A percentile compares a stretch with the other conserved stretches of the same genome.
Evolutionary conservation across 1,140 invertebrate species (phyloP).

Genomic region (Drosophila ercepeae): DNA sequence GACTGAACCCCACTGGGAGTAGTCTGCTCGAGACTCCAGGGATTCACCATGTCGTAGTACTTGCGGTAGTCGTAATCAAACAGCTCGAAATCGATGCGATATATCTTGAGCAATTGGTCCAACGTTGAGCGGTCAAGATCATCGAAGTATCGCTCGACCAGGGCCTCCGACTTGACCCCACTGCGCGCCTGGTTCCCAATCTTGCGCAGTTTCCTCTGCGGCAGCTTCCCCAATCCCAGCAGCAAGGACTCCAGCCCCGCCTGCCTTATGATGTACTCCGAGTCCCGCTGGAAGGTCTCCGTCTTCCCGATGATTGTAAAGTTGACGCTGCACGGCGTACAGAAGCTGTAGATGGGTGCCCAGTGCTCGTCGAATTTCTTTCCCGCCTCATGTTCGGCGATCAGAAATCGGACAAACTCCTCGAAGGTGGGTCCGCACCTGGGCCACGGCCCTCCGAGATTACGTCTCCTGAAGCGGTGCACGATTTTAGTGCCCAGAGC

Average conservation of each 20-base stretch:
- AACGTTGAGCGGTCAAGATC: conserved; percentile 86
- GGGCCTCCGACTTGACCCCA: conserved; percentile 84
- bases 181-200: conserved; percentile 85
- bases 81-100: conserved; percentile 90
- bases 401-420: conserved; percentile 88
- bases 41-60: conserved; percentile 85
- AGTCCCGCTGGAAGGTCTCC: conserved; percentile 89
- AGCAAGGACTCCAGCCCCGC: conserved; percentile 86
- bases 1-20: conserved; percentile 24
- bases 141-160: conserved; percentile 87
- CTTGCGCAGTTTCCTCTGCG: conserved; percentile 84
- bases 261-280: conserved; percentile 87
- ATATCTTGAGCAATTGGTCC: conserved; percentile 88
- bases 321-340: conserved; percentile 89
- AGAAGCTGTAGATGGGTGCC: conserved; percentile 89
- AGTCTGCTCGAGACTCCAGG: conserved; percentile 57
- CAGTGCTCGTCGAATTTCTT: conserved; percentile 88
- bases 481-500: conserved; percentile 88
- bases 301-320: conserved; percentile 88
- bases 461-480: conserved; percentile 83
- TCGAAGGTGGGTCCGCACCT: conserved; percentile 87
- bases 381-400: conserved; percentile 84
- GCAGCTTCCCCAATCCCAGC: conserved; percentile 84
- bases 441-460: conserved; percentile 30
- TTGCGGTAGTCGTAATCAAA: conserved; percentile 86